A percentile compares a stretch with the other conserved stretches of the same genome.
Evolutionary conservation across 35 echinoderm and acorn worm genomes (phyloP).

Genomic region (Stichopus chloronotus): DNA sequence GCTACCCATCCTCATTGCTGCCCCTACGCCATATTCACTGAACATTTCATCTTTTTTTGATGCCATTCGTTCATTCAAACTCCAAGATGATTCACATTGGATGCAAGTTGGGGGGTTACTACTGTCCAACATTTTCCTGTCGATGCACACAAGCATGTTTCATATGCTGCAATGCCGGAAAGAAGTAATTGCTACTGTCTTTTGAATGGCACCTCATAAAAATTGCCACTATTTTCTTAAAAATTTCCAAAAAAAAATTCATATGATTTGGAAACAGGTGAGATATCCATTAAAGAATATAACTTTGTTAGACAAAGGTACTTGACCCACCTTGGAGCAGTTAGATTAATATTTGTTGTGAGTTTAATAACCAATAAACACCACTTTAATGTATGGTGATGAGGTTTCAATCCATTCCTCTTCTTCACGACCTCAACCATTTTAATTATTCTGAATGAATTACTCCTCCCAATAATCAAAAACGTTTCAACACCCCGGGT

Average conservation of each 20-base stretch:
- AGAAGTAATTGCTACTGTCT: background rate
- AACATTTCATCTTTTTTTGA: too few species aligned
- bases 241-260: background rate
- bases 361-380: background rate
- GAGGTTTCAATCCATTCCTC: background rate
- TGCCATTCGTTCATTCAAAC: too few species aligned
- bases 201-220: background rate
- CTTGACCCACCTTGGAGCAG: background rate
- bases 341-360: background rate
- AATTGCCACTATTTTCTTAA: background rate
- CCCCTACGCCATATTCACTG: too few species aligned
- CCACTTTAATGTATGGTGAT: background rate
- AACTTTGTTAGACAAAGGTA: background rate
- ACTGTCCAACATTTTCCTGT: too few species aligned
- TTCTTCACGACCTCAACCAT: background rate
- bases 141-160: too few species aligned
- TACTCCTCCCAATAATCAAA: too few species aligned
- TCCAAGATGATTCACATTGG: too few species aligned
- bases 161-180: background rate
- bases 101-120: too few species aligned
- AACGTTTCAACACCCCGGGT: too few species aligned
- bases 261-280: background rate
- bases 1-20: too few species aligned
- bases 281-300: background rate
- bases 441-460: background rate